phyloP scores from a whole-genome alignment of 2,113 vertebrate species.

The Thunnus maccoyii region DNA sequence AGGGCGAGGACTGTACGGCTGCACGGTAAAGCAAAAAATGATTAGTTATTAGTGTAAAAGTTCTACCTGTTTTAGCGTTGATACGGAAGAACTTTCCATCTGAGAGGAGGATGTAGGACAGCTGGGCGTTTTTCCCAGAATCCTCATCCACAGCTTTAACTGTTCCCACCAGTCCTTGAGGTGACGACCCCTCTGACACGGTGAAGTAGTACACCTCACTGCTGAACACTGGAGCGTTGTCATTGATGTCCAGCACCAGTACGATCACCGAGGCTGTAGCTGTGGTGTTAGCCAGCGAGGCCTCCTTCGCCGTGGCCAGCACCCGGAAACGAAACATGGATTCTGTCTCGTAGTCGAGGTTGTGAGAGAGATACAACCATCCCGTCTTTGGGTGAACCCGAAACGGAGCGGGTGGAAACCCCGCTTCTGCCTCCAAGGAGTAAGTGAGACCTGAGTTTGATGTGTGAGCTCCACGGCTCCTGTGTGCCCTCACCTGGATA shows the following conservation, averaged over 20 bases:
- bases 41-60: background rate
- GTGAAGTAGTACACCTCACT: constrained; percentile 87
- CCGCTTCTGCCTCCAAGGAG: constrained; percentile 79
- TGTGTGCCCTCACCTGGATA: constrained; percentile 87
- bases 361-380: constrained; percentile 87
- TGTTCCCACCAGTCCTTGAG: constrained; percentile 88
- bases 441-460: constrained; percentile 68
- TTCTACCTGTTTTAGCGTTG: constrained; percentile 92
- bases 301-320: constrained; percentile 74
- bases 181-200: constrained; percentile 86
- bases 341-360: constrained; percentile 88
- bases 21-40: background rate
- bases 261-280: constrained; percentile 86
- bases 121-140: constrained; percentile 88
- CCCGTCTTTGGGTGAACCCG: constrained; percentile 86
- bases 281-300: constrained; percentile 61
- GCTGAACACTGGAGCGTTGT: constrained; percentile 89
- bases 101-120: constrained; percentile 93
- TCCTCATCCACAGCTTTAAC: constrained; percentile 89
- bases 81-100: constrained; percentile 93
- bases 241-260: constrained; percentile 92
- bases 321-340: constrained; percentile 84
- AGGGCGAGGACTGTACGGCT: background rate
- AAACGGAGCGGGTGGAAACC: constrained; percentile 81
- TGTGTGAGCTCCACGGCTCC: constrained; percentile 31